A percentile compares a stretch with the other conserved stretches of the same genome.
These are phyloP conservation scores for Microcebus griseorufus DNA, from an alignment of 2,113 vertebrate genomes.

Conservation along the genomic window DNA sequence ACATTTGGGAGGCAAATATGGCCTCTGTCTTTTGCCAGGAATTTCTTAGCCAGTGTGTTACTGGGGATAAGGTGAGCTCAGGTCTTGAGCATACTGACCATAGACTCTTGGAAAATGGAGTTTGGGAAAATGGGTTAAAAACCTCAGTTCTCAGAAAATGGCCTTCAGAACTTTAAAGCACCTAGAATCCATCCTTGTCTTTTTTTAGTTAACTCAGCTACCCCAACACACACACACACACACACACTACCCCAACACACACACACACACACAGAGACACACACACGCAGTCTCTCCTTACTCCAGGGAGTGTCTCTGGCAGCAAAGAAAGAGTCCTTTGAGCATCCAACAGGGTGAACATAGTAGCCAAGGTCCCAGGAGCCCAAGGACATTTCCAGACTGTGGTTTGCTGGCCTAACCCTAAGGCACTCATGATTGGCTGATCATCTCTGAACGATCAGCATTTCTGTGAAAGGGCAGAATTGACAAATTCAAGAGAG, in stretches of 20 bases:
- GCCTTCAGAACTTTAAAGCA: conserved; percentile 26
- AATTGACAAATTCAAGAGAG: conserved; percentile 21
- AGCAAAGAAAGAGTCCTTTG: conserved; percentile 73
- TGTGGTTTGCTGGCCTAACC: conserved; percentile 49
- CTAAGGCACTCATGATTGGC: conserved; percentile 20
- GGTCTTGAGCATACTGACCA: neutral
- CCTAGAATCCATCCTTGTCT: conserved; percentile 6
- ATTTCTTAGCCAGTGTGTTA: neutral
- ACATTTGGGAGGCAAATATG: neutral
- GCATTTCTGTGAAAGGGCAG: conserved; percentile 52
- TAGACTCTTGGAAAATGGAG: neutral
- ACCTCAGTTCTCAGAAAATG: neutral
- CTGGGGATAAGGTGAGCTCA: neutral
- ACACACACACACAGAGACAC: neutral
- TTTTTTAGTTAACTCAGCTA: conserved; percentile 28
- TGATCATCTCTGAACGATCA: neutral
- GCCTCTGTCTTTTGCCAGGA: neutral
- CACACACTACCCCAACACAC: neutral
- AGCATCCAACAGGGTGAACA: conserved; percentile 46
- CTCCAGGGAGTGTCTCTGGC: conserved; percentile 49
- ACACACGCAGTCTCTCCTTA: neutral
- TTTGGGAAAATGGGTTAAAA: neutral
- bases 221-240: neutral
- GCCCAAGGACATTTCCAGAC: conserved; percentile 65
- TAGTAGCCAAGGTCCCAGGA: conserved; percentile 54